Conservation (phyloP, 2,113 vertebrate species). For the Phainopepla nitens region DNA sequence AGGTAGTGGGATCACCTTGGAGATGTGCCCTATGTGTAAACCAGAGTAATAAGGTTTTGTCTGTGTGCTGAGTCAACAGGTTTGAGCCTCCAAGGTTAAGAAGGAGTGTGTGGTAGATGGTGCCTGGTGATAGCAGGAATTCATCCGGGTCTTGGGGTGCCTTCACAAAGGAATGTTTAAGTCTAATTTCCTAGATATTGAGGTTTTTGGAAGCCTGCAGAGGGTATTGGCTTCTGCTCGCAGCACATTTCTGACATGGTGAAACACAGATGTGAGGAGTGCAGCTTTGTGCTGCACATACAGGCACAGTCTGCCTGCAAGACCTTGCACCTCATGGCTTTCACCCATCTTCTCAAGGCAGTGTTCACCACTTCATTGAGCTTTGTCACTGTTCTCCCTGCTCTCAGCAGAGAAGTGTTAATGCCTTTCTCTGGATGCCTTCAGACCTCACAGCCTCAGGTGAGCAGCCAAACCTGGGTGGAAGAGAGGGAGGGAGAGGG, state of each 20-base stretch:
- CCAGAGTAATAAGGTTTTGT: neutral
- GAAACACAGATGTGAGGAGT: neutral
- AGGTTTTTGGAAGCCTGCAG: neutral
- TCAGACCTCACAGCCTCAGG: neutral
- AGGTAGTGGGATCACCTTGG: neutral
- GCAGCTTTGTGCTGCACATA: neutral
- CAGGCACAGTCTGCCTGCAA: neutral
- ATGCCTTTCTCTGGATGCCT: neutral
- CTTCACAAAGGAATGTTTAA: neutral
- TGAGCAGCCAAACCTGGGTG: neutral
- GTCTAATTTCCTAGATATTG: neutral
- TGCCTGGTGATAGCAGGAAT: neutral
- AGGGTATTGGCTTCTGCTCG: neutral
- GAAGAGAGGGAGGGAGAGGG: too few species aligned
- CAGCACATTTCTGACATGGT: neutral
- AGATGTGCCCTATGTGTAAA: neutral
- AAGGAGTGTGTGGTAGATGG: neutral
- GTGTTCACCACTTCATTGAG: neutral
- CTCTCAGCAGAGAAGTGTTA: neutral
- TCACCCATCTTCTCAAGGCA: rapidly evolving
- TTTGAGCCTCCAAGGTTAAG: neutral
- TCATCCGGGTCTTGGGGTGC: neutral
- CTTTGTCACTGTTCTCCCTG: neutral
- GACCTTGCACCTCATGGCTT: neutral
- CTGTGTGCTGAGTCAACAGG: neutral